A percentile compares a stretch with the other conserved stretches of the same genome.
These are phyloP conservation scores for Bovichtus diacanthus DNA, from an alignment of 2,797 vertebrate genomes.

Conservation along the genomic window DNA sequence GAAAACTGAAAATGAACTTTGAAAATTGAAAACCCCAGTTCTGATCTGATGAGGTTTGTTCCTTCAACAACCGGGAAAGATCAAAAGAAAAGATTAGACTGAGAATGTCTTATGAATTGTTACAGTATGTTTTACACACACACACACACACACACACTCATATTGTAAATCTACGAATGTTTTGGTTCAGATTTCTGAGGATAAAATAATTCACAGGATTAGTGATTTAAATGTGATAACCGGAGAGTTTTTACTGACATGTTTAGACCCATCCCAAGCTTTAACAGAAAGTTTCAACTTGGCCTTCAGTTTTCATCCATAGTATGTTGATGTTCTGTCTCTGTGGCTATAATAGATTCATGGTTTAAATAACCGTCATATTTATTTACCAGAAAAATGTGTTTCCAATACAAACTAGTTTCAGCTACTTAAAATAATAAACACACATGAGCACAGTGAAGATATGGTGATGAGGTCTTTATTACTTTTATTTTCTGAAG, in stretches of 20 bases:
- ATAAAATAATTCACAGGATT: neutral
- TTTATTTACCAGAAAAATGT: neutral
- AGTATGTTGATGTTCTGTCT: neutral
- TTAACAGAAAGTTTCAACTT: neutral
- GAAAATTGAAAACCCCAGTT: neutral
- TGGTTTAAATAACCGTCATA: neutral
- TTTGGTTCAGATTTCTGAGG: neutral
- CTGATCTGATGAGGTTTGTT: neutral
- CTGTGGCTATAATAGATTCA: neutral
- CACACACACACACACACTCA: too few species aligned
- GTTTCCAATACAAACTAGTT: neutral
- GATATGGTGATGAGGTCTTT: conserved; percentile 30
- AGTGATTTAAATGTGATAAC: neutral
- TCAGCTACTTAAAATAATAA: neutral
- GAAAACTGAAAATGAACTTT: neutral
- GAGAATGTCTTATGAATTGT: neutral
- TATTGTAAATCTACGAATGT: too few species aligned
- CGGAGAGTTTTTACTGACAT: neutral
- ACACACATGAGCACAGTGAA: neutral
- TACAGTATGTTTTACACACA: neutral
- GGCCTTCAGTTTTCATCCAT: neutral
- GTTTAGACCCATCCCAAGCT: neutral
- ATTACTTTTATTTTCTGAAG: conserved; percentile 20
- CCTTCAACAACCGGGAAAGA: neutral
- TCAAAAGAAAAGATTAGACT: neutral